These are phyloP conservation scores for Philopotamus ludificatus DNA, from an alignment of 1,140 invertebrate genomes.

Conservation along the genomic window DNA sequence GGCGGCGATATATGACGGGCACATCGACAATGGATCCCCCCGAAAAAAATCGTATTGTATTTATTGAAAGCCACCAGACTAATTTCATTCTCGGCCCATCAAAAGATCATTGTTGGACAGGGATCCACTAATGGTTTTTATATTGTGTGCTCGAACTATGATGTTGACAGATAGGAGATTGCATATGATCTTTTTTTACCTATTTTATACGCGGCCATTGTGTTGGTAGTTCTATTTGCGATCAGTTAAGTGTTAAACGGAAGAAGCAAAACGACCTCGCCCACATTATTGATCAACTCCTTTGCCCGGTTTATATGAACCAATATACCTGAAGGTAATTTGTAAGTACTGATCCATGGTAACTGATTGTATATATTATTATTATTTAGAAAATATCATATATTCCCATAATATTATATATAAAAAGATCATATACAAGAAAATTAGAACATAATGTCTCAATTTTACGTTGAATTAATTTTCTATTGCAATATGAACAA, in stretches of 20 bases:
- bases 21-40: conserved; percentile 14
- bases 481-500: too few relatives aligned
- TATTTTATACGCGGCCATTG: not conserved
- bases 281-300: not conserved
- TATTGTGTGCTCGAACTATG: not conserved
- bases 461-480: too few relatives aligned
- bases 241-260: not conserved
- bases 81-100: conserved; percentile 22
- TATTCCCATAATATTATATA: too few relatives aligned
- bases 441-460: too few relatives aligned
- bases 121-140: conserved; percentile 14
- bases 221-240: not conserved
- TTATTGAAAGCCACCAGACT: conserved; percentile 16
- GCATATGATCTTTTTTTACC: not conserved
- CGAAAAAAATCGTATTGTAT: conserved; percentile 21
- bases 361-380: too few relatives aligned
- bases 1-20: conserved; percentile 10
- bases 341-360: too few relatives aligned
- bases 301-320: not conserved
- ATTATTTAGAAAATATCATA: too few relatives aligned
- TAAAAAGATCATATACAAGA: too few relatives aligned
- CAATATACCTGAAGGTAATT: too few relatives aligned
- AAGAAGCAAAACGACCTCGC: not conserved
- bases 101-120: conserved; percentile 14
- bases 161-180: not conserved